Base-by-base conservation (phyloP, 92 coral and sea anemone genomes). In the Zoanthus gigantus region DNA sequence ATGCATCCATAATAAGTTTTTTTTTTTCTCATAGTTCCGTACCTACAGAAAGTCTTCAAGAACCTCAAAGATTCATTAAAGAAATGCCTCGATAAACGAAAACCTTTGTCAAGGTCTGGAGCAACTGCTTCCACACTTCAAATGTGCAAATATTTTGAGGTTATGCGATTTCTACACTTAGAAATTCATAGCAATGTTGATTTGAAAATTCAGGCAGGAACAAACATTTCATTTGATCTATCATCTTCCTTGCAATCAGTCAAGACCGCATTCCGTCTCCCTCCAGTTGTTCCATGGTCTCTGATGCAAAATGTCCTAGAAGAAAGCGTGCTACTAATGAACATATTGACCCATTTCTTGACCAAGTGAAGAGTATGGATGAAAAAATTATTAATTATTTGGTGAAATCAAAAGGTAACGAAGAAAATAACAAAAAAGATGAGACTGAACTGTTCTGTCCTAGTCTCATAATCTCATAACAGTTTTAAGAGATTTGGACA, bases 11-110 rank as follows among this genome's bases (percentile, higher is more conserved):
- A 58, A 58, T 58, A 58, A 4, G 65, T 58, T 58, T 58, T 58
- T 58, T 18, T 37, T 4, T 58, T 58, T 58, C 65, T 58, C 65
- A 58, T 58, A 58, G 65, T 58, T 58, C 65, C 65, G 23, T 58
- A 58, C 65, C 65, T 16, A 58, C 65, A 58, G 65, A 58, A 58
- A 58, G 65, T 58, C 65, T 58, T 58, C 65, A 58, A 58, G 65
- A 58, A 58, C 12, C 65, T 58, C 65, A 58, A 58, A 58, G 65
- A 58, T 58, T 58, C 65, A 58, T 58, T 58, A 58, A 58, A 58
- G 65, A 58, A 58, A 58, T 58, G 65, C 65, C 65, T 58, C 12
- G 65, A 58, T 58, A 16, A 58, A 58, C 11, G 65, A 58, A 58
- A 17, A 58, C 17, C 65, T 58, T 58, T 58, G 65, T 58, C 23